Percentiles rank a stretch among this genome's conserved stretches.
These are phyloP conservation scores for Scomberomorus guttatus DNA, from an alignment of 2,797 vertebrate species.

Conservation along the genomic window DNA sequence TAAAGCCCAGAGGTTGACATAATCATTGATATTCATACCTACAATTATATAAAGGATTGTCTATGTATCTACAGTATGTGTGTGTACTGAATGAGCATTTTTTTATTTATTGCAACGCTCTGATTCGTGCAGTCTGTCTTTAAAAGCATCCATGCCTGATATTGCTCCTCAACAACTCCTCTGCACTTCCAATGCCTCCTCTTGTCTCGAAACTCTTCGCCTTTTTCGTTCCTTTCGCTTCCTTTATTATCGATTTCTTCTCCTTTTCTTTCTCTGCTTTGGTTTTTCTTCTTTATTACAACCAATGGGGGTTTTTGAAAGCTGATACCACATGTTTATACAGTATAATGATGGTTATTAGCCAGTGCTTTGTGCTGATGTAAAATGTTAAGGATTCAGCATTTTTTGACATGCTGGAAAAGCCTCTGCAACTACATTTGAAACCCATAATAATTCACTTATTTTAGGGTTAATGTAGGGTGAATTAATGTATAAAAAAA, in stretches of 20 bases:
- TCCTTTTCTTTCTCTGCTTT: neutral
- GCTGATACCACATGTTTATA: neutral
- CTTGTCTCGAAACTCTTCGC: neutral
- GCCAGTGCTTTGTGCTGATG: neutral
- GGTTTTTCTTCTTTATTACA: neutral
- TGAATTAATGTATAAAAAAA: slow-evolving; percentile 2
- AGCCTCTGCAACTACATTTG: neutral
- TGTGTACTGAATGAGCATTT: slow-evolving; percentile 40
- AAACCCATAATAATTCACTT: neutral
- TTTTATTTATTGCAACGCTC: slow-evolving; percentile 43
- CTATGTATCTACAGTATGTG: slow-evolving; percentile 19
- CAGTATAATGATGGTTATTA: slow-evolving; percentile 10
- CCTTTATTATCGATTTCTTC: neutral
- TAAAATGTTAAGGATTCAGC: neutral
- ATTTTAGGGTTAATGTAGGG: neutral
- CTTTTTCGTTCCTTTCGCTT: neutral
- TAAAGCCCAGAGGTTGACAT: slow-evolving; percentile 36
- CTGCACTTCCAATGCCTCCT: slow-evolving; percentile 1
- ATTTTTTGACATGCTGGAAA: neutral
- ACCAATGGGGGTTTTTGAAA: neutral
- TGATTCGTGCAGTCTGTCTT: slow-evolving; percentile 48
- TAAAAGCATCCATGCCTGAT: slow-evolving; percentile 64
- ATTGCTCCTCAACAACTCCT: slow-evolving; percentile 51
- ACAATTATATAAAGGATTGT: slow-evolving; percentile 15
- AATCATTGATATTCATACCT: slow-evolving; percentile 64